Conservation (phyloP, 2,797 vertebrate genomes). For the Mus minutoides region DNA sequence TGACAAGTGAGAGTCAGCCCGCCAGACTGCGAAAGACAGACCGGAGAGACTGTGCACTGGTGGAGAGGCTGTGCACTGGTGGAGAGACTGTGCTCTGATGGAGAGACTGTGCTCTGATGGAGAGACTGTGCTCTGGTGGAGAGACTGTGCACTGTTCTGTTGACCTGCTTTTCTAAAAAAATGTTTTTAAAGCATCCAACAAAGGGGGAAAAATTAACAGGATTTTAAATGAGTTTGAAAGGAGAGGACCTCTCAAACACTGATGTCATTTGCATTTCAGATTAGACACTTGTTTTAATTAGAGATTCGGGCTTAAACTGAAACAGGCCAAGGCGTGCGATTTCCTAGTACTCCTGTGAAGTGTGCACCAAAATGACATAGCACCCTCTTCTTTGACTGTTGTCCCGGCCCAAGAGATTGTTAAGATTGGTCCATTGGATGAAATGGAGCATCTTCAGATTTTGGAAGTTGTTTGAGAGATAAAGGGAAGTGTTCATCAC, state of each 20-base stretch:
- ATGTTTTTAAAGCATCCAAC: neutral
- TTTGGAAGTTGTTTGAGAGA: neutral
- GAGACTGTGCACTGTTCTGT: constrained; percentile 37
- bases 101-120: too few species aligned
- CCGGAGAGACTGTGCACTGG: constrained; percentile 46
- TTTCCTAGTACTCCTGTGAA: neutral
- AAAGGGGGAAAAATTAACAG: neutral
- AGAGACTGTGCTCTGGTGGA: too few species aligned
- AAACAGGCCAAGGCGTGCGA: neutral
- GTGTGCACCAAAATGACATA: neutral
- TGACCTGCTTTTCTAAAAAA: constrained; percentile 37
- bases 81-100: too few species aligned
- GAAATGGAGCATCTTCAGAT: neutral
- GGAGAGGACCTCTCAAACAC: neutral
- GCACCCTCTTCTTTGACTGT: neutral
- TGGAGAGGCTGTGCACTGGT: too few species aligned
- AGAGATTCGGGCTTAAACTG: neutral
- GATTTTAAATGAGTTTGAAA: constrained; percentile 37
- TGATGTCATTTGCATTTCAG: constrained; percentile 8
- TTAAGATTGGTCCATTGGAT: neutral
- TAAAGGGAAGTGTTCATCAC: neutral
- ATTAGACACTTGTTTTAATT: constrained; percentile 4
- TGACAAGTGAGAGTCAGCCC: constrained; percentile 89
- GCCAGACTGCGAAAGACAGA: constrained; percentile 73
- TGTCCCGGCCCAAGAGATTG: neutral